Base-by-base conservation (phyloP, 2,888 invertebrate genomes). In the Limenitis camilla region DNA sequence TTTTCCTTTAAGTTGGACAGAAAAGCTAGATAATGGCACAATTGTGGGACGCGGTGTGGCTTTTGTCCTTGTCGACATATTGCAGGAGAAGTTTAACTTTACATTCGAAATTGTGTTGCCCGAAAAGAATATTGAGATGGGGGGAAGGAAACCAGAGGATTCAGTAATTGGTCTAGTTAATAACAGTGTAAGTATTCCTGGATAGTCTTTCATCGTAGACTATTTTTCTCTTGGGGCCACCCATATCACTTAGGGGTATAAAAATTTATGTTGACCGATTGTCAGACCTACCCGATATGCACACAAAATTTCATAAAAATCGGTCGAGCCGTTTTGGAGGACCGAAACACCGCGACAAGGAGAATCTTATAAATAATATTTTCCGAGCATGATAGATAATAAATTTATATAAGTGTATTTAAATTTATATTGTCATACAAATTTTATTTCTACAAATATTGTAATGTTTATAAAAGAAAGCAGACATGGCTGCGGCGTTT, bases 401-500 rank as follows among this genome's bases (percentile, higher is more conserved):
- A n/a, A n/a, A n/a, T n/a, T n/a, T n/a, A n/a, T n/a, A n/a, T n/a
- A n/a, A n/a, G n/a, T n/a, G n/a, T n/a, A n/a, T n/a, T n/a, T n/a
- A n/a, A n/a, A n/a, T n/a, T n/a, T n/a, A n/a, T n/a, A n/a, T n/a
- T n/a, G n/a, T n/a, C n/a, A n/a, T n/a, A n/a, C n/a, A n/a, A n/a
- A n/a, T n/a, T n/a, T n/a, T n/a, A n/a, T n/a, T n/a, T n/a, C n/a
- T n/a, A n/a, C n/a, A n/a, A n/a, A n/a, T n/a, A 19, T 19, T 19
- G 19, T 19, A 19, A 19, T 19, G 19, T 52, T 49, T 43, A 32
- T 27, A 71, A 30, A 68, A 94, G 95, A 79, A 90, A 76, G 93
- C 91, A n/a, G 94, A 96, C 65, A 76, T 96, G 76, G 94, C 91
- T 0, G 94, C 93, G 0, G 93, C 93, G 0, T 95, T 95, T 69